Evolutionary conservation across 2,888 invertebrate genomes (phyloP), one percentile per base, ranked within the genome.

Genomic region (Oithona nana): DNA sequence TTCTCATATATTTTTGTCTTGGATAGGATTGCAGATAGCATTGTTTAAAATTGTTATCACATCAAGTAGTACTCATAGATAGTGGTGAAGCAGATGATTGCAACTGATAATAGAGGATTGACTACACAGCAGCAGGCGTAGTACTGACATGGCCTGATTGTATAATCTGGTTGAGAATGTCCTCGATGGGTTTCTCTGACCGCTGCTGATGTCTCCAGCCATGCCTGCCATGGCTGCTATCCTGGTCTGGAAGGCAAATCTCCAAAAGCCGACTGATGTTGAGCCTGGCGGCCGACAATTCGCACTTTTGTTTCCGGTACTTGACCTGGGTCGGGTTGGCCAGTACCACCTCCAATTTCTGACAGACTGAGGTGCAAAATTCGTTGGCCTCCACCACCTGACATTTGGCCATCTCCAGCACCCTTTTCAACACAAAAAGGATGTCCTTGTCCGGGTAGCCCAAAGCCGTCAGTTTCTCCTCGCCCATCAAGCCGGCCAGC

Each of bases 371-470:
- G 24, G 4, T 54, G 24, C 54, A 54, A 11, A 16, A 20, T 16
- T 54, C 54, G 24, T 20, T 26, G 24, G 54, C 24, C 54, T 20
- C 22, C 13, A 54, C 13, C 24, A 26, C 54, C 13, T 20, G 24
- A 3, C 20, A 13, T 11, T 26, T 54, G 24, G 54, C 54, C 24
- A 20, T 26, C 16, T 20, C 13, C 13, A 54, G 54, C 24, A 54
- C 54, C 2, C 8, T 63, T 20, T 31, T 24, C 51, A 51, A 51
- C 16, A 64, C 48, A 28, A 55, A 31, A 24, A 50, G 24, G 29
- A 64, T 59, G 31, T 60, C 50, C 28, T 62, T 61, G 1, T 20
- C 59, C 4, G 59, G 59, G 50, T 59, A 59, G n/a, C 59, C 59
- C 22, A 59, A 11, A 11, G 49, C 50, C 8, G 52, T 61, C 16